phyloP scores from a whole-genome alignment of 53 echinoderm and acorn worm genomes.

The Crossaster papposus region DNA sequence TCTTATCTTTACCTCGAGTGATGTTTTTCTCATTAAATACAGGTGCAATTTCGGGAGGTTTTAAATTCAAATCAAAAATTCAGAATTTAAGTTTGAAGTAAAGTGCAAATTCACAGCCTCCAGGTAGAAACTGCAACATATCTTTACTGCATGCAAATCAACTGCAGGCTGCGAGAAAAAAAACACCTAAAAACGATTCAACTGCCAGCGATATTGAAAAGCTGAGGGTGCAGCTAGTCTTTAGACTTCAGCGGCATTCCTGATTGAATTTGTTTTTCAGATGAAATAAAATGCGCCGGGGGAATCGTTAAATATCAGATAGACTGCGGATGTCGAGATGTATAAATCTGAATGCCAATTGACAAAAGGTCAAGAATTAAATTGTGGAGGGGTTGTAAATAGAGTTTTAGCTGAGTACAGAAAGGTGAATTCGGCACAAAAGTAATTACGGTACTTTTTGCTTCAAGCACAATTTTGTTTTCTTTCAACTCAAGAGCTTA shows the following conservation, averaged over 20 bases:
- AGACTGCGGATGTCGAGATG: not conserved
- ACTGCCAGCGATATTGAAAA: not conserved
- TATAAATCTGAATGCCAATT: not conserved
- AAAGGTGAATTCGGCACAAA: too few species aligned
- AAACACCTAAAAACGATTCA: not conserved
- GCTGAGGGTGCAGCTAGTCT: not conserved
- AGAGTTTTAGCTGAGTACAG: too few species aligned
- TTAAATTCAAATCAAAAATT: too few species aligned
- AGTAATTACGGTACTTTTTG: too few species aligned
- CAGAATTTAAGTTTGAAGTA: too few species aligned
- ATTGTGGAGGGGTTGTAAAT: not conserved
- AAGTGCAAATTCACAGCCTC: too few species aligned
- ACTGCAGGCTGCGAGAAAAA: not conserved
- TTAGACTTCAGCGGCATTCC: not conserved
- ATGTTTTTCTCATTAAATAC: too few species aligned
- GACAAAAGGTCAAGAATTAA: not conserved
- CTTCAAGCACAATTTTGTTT: too few species aligned
- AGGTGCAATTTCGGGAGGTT: too few species aligned
- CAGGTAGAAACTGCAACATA: too few species aligned
- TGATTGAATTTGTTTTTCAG: not conserved
- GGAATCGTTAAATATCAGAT: not conserved
- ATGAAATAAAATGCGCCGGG: not conserved
- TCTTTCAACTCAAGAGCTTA: not conserved
- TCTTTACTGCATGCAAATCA: too few species aligned
- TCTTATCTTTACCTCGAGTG: too few species aligned